Base-by-base conservation (phyloP, 2,888 invertebrate genomes). In the Metellina segmentata region DNA sequence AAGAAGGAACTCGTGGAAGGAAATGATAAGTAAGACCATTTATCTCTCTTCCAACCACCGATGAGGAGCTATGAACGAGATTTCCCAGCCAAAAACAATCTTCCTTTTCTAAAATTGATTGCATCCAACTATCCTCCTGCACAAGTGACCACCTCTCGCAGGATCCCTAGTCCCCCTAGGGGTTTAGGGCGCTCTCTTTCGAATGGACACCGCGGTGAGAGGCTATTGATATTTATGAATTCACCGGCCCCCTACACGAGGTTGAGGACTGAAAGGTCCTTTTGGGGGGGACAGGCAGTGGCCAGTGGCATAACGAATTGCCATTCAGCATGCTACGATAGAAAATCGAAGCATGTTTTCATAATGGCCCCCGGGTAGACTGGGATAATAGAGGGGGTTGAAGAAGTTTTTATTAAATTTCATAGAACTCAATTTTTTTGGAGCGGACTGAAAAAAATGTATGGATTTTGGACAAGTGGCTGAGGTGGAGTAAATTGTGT, bases 301-400 rank as follows among this genome's bases (percentile, higher is more conserved):
- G 77, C 51, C 69, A 69, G 49, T 53, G 51, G 81, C 61, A 61
- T 87, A 87, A 87, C 87, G 87, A 87, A 87, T 87, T 81, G 7
- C 81, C 81, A 71, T 72, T 71, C 75, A 34, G 74, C 61, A 51
- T 71, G 19, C 70, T n/a, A 48, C 34, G 70, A 74, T 74, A 69
- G 75, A 81, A 89, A 89, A 89, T 81, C 88, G 88, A 89, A 89
- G 81, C 88, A 89, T 89, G 88, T 89, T 89, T 89, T 89, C 88
- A 89, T 89, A 89, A 89, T 89, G 88, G 75, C 88, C 81, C 51
- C 16, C 49, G 88, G 88, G 70, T 71, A 19, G 72, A 74, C 11
- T n/a, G 75, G 82, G 52, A 77, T 75, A 81, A 81, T 72, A 53
- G 48, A 51, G 51, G 34, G 74, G 61, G 49, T 53, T 48, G 87